A percentile compares a stretch with the other conserved stretches of the same genome.
Conservation (phyloP, 2,113 vertebrate species). For the Haplochromis burtoni region DNA sequence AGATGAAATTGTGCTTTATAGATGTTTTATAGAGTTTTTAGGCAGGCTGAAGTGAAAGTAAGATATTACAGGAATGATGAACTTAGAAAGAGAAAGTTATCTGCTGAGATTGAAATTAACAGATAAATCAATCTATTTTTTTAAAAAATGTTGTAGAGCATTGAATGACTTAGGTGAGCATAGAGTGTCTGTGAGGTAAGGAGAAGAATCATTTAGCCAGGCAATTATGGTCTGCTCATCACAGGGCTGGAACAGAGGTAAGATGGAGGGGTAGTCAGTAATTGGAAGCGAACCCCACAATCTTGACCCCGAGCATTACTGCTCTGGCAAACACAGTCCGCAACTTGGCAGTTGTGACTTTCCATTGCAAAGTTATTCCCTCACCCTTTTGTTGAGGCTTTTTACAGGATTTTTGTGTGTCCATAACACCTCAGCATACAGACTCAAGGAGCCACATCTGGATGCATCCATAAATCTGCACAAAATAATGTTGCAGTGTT, state of each 20-base stretch:
- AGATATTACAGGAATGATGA: not conserved
- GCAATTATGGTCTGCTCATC: conserved; percentile 44
- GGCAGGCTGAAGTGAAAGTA: not conserved
- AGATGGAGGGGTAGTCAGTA: conserved; percentile 32
- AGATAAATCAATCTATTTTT: not conserved
- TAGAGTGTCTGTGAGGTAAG: not conserved
- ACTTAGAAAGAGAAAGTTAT: not conserved
- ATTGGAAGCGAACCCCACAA: conserved; percentile 42
- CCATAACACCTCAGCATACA: conserved; percentile 42
- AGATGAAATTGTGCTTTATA: not conserved
- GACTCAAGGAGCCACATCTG: conserved; percentile 12
- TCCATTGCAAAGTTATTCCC: conserved; percentile 55
- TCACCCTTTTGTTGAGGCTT: conserved; percentile 39
- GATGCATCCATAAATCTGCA: conserved; percentile 25
- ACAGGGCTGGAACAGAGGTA: conserved; percentile 37
- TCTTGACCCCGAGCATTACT: conserved; percentile 56
- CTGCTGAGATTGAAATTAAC: not conserved
- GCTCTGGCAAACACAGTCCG: conserved; percentile 23
- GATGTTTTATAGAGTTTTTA: not conserved
- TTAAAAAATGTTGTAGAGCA: not conserved
- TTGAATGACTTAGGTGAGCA: not conserved
- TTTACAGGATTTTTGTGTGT: conserved; percentile 43
- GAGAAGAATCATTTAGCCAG: conserved; percentile 9
- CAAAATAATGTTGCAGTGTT: conserved; percentile 14
- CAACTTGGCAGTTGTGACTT: conserved; percentile 44